These are phyloP conservation scores for Eublepharis macularius DNA, from an alignment of 2,113 vertebrate genomes.

Conservation along the genomic window DNA sequence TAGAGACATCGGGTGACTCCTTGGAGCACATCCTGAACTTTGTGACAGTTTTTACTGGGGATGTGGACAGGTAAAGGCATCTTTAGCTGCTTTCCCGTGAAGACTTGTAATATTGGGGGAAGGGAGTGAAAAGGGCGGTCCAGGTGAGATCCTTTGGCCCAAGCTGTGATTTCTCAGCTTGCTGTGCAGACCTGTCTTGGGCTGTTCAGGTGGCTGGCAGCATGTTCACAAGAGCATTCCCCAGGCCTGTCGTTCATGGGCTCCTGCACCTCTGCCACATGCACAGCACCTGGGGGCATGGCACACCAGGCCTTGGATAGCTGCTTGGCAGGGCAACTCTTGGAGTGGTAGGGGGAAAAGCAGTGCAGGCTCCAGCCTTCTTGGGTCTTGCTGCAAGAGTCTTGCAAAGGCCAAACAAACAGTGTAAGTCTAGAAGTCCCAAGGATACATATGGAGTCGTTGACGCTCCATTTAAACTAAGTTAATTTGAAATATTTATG, in stretches of 20 bases:
- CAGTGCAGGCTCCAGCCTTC: neutral
- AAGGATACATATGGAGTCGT: accelerated
- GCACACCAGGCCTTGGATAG: neutral
- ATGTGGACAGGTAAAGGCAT: slow-evolving; percentile 85
- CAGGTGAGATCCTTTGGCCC: accelerated
- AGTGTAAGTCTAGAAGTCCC: neutral
- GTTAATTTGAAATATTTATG: too few species aligned
- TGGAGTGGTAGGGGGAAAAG: neutral
- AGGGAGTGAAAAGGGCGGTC: neutral
- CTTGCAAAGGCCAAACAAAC: neutral
- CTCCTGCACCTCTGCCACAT: too few species aligned
- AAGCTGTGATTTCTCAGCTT: neutral
- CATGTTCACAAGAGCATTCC: neutral
- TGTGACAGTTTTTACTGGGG: slow-evolving; percentile 94
- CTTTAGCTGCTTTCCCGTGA: neutral
- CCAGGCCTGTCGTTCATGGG: neutral
- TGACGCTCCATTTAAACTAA: neutral
- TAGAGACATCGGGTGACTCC: slow-evolving; percentile 90
- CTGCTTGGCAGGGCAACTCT: neutral
- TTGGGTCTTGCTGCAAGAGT: too few species aligned
- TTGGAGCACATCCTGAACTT: slow-evolving; percentile 93
- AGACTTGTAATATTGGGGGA: neutral
- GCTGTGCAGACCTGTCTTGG: accelerated
- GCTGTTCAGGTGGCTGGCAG: neutral
- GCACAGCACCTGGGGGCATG: neutral